These are phyloP conservation scores for Halictus ligatus DNA, from an alignment of 2,888 invertebrate genomes.

Conservation along the genomic window DNA sequence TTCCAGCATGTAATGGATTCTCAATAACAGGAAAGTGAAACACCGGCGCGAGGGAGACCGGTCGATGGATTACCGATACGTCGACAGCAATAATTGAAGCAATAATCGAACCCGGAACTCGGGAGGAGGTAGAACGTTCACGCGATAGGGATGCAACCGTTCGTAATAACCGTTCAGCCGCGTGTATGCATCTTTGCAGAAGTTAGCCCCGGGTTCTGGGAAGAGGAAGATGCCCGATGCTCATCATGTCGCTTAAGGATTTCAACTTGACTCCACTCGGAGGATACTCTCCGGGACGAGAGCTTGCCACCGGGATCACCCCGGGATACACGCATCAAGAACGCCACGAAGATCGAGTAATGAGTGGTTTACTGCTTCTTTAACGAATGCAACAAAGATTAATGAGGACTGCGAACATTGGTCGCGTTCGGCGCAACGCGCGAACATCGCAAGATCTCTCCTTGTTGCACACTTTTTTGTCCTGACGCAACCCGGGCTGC, in stretches of 20 bases:
- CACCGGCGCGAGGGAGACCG: not conserved
- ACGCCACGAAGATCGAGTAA: slow-evolving; percentile 45
- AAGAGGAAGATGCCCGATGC: slow-evolving; percentile 38
- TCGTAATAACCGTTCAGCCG: slow-evolving; percentile 65
- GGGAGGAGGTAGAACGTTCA: slow-evolving; percentile 33
- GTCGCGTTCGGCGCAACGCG: not conserved
- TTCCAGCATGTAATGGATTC: not conserved
- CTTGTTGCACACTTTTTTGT: not conserved
- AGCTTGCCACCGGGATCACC: slow-evolving; percentile 18
- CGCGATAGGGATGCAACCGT: slow-evolving; percentile 60
- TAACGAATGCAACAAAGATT: slow-evolving; percentile 12
- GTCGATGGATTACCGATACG: not conserved
- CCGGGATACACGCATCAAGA: slow-evolving; percentile 28
- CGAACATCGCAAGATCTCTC: not conserved
- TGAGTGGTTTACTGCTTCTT: slow-evolving; percentile 40
- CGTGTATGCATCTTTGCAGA: slow-evolving; percentile 63
- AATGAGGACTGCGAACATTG: not conserved
- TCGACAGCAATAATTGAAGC: slow-evolving; percentile 57
- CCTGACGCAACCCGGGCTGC: not conserved
- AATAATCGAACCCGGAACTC: slow-evolving; percentile 75
- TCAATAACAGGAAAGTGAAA: slow-evolving; percentile 18
- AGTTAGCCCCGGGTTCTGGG: slow-evolving; percentile 40
- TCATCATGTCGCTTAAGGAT: slow-evolving; percentile 40
- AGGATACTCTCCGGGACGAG: not conserved
- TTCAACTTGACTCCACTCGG: slow-evolving; percentile 20